A percentile compares a stretch with the other conserved stretches of the same genome.
These are phyloP conservation scores for Aphelocoma californica DNA, from an alignment of 2,797 vertebrate species.

Conservation along the genomic window DNA sequence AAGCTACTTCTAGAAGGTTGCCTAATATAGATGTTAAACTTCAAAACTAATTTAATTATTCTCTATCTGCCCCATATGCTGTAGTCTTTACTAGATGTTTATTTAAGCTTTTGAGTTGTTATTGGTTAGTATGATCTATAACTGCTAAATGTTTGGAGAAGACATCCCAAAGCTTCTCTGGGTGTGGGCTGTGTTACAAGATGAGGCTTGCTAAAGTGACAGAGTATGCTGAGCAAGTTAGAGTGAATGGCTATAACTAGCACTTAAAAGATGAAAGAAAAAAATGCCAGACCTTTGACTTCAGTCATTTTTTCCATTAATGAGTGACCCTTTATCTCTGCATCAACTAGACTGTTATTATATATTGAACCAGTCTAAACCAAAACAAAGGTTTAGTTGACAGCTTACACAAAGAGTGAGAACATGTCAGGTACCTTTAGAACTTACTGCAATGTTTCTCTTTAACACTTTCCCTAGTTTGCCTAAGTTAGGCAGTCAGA, in stretches of 20 bases:
- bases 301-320: background rate
- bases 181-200: background rate
- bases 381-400: background rate
- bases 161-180: background rate
- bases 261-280: background rate
- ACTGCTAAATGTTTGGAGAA: background rate
- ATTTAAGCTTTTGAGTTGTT: constrained; percentile 22
- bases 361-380: background rate
- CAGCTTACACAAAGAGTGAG: background rate
- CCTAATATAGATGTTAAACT: background rate
- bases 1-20: background rate
- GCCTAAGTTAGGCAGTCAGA: background rate
- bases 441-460: background rate
- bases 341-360: background rate
- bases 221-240: background rate
- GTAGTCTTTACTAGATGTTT: background rate
- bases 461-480: background rate
- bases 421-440: background rate
- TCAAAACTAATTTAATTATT: constrained; percentile 20
- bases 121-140: background rate
- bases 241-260: background rate
- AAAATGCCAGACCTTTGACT: background rate
- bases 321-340: background rate
- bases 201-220: background rate
- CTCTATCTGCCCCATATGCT: background rate